Evolutionary conservation across 1,140 invertebrate genomes (phyloP).

Genomic region (Gryon sp.): DNA sequence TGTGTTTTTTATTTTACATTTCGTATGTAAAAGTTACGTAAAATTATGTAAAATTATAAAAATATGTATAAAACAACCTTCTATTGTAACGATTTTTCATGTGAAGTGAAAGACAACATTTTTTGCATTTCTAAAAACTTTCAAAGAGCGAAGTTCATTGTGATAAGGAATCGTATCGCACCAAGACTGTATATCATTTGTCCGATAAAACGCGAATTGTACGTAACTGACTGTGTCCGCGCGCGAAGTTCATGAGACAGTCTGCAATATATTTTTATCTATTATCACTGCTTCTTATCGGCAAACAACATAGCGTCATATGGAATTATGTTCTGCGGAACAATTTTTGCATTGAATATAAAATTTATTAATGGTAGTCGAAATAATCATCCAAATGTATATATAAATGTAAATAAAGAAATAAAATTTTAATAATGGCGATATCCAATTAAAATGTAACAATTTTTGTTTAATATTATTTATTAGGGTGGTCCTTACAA

Average conservation of each 20-base stretch:
- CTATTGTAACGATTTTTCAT: constrained; percentile 12
- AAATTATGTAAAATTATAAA: not conserved
- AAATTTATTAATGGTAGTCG: too few species aligned
- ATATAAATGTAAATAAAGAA: too few species aligned
- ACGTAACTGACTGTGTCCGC: constrained; percentile 14
- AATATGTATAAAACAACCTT: not conserved
- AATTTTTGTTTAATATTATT: too few species aligned
- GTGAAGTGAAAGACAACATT: constrained; percentile 23
- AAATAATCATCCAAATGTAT: too few species aligned
- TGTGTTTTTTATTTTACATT: too few species aligned
- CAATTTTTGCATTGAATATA: constrained; percentile 8
- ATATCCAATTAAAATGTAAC: too few species aligned
- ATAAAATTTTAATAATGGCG: too few species aligned
- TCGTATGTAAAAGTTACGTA: too few species aligned
- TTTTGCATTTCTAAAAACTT: constrained; percentile 42
- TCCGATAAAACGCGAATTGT: constrained; percentile 24
- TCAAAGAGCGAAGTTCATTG: constrained; percentile 45
- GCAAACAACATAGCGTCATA: constrained; percentile 11
- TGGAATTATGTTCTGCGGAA: constrained; percentile 36
- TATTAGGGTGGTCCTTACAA: too few species aligned
- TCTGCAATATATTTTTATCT: constrained; percentile 46
- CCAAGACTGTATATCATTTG: constrained; percentile 31
- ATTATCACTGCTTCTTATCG: constrained; percentile 26
- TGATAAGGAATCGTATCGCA: constrained; percentile 37
- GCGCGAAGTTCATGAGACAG: constrained; percentile 54